Percentiles rank a stretch among this genome's conserved stretches.
phyloP scores from a whole-genome alignment of 37 sponge, comb jelly and placozoan species.

The Crambe crambe region DNA sequence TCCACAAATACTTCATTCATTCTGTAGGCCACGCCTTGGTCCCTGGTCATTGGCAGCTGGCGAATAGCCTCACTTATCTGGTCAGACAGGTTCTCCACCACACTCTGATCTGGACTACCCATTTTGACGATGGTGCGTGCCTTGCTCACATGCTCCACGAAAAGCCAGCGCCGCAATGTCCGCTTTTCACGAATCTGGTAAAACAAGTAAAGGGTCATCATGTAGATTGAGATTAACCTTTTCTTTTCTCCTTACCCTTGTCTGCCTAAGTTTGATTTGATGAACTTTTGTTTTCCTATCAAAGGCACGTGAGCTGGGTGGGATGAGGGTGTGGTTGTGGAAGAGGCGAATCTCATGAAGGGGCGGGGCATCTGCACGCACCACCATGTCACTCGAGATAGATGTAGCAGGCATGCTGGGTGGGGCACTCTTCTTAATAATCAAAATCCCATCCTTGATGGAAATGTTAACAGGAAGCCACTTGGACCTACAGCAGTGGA shows the following conservation, averaged over 20 bases:
- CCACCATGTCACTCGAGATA: slow-evolving; percentile 15
- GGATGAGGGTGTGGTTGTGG: slow-evolving; percentile 75
- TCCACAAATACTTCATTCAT: slow-evolving; percentile 91
- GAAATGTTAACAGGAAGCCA: slow-evolving; percentile 85
- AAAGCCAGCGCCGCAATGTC: slow-evolving; percentile 70
- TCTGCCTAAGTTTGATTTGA: slow-evolving; percentile 69
- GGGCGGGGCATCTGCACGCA: slow-evolving; percentile 26
- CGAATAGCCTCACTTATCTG: slow-evolving; percentile 74
- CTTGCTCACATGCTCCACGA: slow-evolving; percentile 76
- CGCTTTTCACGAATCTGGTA: slow-evolving; percentile 62
- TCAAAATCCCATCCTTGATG: slow-evolving; percentile 59
- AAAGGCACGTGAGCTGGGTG: slow-evolving; percentile 33
- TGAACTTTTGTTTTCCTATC: slow-evolving; percentile 71
- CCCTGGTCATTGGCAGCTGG: slow-evolving; percentile 75
- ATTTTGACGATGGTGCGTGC: slow-evolving; percentile 68
- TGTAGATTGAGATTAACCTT: background rate
- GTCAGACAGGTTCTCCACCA: slow-evolving; percentile 62
- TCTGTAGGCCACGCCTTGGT: slow-evolving; percentile 72
- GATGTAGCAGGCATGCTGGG: slow-evolving; percentile 27
- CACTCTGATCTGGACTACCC: slow-evolving; percentile 63
- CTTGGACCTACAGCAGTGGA: slow-evolving; percentile 32
- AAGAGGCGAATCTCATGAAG: slow-evolving; percentile 59
- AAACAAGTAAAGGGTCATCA: background rate
- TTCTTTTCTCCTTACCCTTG: background rate
- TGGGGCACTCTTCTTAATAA: slow-evolving; percentile 21